These are phyloP conservation scores for Onychomys arenicola DNA, from an alignment of 2,797 vertebrate species.

Conservation along the genomic window DNA sequence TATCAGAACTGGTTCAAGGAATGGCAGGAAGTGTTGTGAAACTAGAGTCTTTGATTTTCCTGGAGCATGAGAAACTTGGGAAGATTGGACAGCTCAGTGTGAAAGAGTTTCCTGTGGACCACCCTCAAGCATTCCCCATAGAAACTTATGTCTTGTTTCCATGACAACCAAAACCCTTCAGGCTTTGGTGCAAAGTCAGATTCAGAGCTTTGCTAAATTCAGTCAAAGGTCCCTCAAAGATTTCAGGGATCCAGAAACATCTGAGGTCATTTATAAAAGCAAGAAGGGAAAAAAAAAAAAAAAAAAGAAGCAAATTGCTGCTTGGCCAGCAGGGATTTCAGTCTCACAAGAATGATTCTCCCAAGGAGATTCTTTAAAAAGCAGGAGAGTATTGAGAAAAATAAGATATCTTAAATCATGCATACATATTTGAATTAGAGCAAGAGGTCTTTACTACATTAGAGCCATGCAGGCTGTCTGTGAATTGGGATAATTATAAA, in stretches of 20 bases:
- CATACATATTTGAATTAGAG: neutral
- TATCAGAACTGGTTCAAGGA: neutral
- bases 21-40: neutral
- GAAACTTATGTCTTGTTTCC: neutral
- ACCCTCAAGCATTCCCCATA: neutral
- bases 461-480: neutral
- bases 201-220: constrained; percentile 6
- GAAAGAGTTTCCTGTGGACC: neutral
- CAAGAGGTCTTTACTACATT: neutral
- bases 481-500: neutral
- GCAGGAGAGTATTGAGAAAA: constrained; percentile 38
- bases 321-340: neutral
- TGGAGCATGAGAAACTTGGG: neutral
- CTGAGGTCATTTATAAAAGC: neutral
- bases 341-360: neutral
- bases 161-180: constrained; percentile 41
- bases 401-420: neutral
- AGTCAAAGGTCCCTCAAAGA: neutral
- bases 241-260: constrained; percentile 25
- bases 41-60: neutral
- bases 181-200: neutral
- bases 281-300: neutral
- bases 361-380: neutral
- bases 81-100: neutral
- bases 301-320: neutral